Conservation (phyloP, 1,140 invertebrate genomes). For the Musca domestica region DNA sequence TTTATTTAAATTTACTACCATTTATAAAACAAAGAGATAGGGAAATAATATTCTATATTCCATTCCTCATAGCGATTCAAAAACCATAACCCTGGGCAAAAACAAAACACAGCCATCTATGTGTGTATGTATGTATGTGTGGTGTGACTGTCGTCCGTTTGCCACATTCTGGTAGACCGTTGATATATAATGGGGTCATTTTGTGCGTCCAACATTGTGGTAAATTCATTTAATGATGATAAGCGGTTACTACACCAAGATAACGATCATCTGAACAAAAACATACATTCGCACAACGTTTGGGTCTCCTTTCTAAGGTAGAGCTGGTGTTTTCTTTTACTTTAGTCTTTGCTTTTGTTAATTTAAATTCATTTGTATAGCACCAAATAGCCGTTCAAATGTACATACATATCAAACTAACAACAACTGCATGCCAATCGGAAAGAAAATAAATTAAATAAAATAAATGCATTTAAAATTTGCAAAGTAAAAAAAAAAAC, state of each 20-base stretch:
- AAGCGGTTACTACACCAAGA: not conserved
- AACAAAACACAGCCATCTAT: no score
- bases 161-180: no score
- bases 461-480: not conserved
- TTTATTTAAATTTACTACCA: conserved; percentile 8
- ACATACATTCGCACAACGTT: not conserved
- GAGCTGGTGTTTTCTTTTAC: not conserved
- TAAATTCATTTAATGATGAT: conserved; percentile 12
- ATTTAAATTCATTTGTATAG: not conserved
- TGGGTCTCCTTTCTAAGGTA: not conserved
- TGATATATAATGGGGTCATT: no score
- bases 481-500: not conserved
- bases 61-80: no score
- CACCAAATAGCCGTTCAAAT: not conserved
- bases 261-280: not conserved
- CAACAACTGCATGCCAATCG: not conserved
- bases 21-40: not conserved
- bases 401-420: not conserved
- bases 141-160: no score
- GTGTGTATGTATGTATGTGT: no score
- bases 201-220: not conserved
- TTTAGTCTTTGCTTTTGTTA: not conserved
- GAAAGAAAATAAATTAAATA: not conserved
- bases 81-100: no score
- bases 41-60: no score